Evolutionary conservation across 2,888 invertebrate genomes (phyloP), one percentile per base, ranked within the genome.

Genomic region (Steinernema carpocapsae): DNA sequence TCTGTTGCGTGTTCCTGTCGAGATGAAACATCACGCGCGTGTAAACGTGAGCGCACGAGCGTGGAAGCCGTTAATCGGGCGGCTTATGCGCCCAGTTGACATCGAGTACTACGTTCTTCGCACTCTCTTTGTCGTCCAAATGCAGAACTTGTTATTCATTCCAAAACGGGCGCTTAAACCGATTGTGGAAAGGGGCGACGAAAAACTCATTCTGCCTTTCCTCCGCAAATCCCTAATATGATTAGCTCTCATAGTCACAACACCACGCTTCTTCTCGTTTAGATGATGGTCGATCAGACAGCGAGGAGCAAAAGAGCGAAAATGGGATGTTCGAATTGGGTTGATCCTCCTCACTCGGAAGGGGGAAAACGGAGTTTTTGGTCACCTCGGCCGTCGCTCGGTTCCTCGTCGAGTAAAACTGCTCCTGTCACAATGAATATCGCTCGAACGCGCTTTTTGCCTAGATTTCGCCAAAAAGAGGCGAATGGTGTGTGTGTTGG

Each of bases 271-370:
- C 37, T 37, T 37, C n/a, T n/a, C 37, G 37, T 37, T 37, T 37
- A 6, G 37, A 37, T 37, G 37, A 37, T 37, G 4, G 10, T 37
- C 37, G 37, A 6, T 37, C 37, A 37, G 4, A 37, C 10, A 37
- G 37, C 4, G 10, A 6, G 10, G 37, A 37, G 37, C 10, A 37
- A 37, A 37, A 37, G 37, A 37, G 37, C 37, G 37, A 37, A 37
- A 37, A 37, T 64, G 64, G 32, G 64, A 64, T 64, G 32, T 64
- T 64, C 64, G 64, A 64, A 64, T 64, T 64, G 64, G 64, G 64
- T 64, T 64, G 64, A 64, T 64, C 64, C 64, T 64, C 26, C 32
- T 32, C 32, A 64, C 32, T 64, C 32, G 64, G 64, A 56, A 32
- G 37, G 37, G 37, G 37, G 37, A 37, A 37, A 10, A 37, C 37